Evolutionary conservation across 2,797 vertebrate species (phyloP).

Genomic region (Pseudochirops corinnae): DNA sequence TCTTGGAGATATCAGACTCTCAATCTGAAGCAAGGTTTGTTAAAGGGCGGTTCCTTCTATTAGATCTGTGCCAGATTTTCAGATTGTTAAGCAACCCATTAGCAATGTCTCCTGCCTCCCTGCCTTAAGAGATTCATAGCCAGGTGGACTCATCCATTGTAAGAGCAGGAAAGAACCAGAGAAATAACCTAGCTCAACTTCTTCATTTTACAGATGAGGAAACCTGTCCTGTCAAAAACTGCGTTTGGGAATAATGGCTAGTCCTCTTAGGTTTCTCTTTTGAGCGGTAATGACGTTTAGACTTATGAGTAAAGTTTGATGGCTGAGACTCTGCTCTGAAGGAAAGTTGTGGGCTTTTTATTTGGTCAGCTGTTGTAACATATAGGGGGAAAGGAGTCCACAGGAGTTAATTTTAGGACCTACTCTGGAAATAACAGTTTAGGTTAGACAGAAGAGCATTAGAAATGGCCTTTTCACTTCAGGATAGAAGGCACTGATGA

Average conservation of each 20-base stretch:
- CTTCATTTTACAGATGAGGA: neutral
- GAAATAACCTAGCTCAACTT: neutral
- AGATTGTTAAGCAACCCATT: neutral
- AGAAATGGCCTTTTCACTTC: neutral
- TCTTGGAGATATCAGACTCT: neutral
- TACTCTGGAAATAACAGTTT: neutral
- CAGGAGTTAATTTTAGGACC: conserved; percentile 11
- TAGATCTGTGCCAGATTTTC: neutral
- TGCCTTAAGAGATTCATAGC: neutral
- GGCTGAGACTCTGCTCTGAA: neutral
- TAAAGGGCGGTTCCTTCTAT: neutral
- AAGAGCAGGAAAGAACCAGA: neutral
- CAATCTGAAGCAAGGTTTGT: neutral
- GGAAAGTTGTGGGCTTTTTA: neutral
- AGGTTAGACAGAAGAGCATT: neutral
- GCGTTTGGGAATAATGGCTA: neutral
- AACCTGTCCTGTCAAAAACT: neutral
- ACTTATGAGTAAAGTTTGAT: neutral
- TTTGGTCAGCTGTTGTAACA: neutral
- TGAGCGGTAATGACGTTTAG: neutral
- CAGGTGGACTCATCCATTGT: neutral
- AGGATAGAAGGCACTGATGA: neutral
- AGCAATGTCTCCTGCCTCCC: neutral
- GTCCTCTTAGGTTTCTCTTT: neutral
- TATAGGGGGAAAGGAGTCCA: neutral